Conservation (phyloP, 2,888 invertebrate species). For the Apodemia mormo region DNA sequence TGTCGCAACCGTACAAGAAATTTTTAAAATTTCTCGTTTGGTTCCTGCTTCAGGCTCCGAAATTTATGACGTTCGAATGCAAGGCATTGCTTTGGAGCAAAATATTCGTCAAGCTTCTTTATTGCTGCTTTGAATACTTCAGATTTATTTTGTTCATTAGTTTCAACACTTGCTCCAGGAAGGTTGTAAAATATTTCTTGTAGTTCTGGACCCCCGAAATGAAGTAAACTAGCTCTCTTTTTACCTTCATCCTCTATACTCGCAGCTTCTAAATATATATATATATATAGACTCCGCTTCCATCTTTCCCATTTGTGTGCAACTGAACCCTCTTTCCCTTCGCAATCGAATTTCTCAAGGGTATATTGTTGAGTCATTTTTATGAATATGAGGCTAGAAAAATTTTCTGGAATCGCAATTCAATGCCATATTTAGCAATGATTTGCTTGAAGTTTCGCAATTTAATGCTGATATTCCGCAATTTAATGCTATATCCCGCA, state of each 20-base stretch:
- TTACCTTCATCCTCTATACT: slow-evolving; percentile 22
- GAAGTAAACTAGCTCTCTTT: slow-evolving; percentile 30
- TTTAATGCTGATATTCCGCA: no score
- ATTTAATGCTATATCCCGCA: no score
- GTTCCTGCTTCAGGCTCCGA: slow-evolving; percentile 28
- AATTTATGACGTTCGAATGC: slow-evolving; percentile 30
- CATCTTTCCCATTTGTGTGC: not conserved
- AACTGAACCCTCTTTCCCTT: no score
- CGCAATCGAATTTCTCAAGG: no score
- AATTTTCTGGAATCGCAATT: no score
- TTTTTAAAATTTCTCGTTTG: slow-evolving; percentile 30
- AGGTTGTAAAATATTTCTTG: slow-evolving; percentile 32
- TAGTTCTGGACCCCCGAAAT: slow-evolving; percentile 22
- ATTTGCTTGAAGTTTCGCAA: no score
- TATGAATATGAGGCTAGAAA: no score
- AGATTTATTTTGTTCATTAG: not conserved
- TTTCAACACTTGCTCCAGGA: slow-evolving; percentile 27
- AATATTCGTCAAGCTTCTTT: slow-evolving; percentile 30
- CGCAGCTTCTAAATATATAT: slow-evolving; percentile 27
- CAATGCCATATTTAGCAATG: no score
- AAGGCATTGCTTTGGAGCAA: slow-evolving; percentile 31
- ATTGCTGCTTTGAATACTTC: slow-evolving; percentile 30
- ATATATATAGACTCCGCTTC: not conserved
- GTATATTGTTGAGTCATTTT: no score
- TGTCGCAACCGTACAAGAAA: slow-evolving; percentile 29